Base-by-base conservation (phyloP, 35 echinoderm and acorn worm species). In the Apostichopus californicus region DNA sequence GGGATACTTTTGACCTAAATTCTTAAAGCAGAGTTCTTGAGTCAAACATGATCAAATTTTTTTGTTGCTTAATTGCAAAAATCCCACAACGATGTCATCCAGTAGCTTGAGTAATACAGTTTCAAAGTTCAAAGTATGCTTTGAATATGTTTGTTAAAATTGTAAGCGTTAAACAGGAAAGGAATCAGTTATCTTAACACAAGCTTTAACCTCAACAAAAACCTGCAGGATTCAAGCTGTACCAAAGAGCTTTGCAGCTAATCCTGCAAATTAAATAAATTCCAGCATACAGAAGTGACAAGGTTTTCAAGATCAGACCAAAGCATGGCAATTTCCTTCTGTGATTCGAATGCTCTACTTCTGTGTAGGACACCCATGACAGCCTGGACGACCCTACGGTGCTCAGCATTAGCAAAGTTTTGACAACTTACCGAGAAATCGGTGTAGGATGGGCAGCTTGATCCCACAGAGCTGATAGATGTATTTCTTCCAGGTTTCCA, bases 401-500 rank as follows among this genome's bases (percentile, higher is more conserved):
- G 34, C 3, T 46, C 34, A 46, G 3, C 58, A 1, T 61, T 8
- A 8, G 58, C 58, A 11, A 9, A 1, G 7, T 61, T 61, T 61
- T 61, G 58, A 61, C 7, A 61, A 61, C 81, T 85, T 85, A 85
- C 81, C 8, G 81, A 85, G 57, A 85, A 85, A 25, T 85, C 81
- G 6, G 55, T 85, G 55, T 85, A 85, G 10, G 81, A 85, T 10
- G 81, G 81, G 56, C 86, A 89, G 63, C 57, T 66, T 34, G 86
- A 89, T 55, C 86, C 86, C 20, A 73, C 60, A 54, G 86, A 89
- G 63, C 61, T 89, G 21, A 89, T 89, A 23, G 86, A 89, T 0
- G 86, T 89, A n/a, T 89, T 71, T 20, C 46, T 72, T 53, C 55
- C 55, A 10, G 86, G 12, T n/a, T 72, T 89, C 86, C 86, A 89